phyloP scores from a whole-genome alignment of 2,113 vertebrate species.

The Phylloscopus trochiloides region DNA sequence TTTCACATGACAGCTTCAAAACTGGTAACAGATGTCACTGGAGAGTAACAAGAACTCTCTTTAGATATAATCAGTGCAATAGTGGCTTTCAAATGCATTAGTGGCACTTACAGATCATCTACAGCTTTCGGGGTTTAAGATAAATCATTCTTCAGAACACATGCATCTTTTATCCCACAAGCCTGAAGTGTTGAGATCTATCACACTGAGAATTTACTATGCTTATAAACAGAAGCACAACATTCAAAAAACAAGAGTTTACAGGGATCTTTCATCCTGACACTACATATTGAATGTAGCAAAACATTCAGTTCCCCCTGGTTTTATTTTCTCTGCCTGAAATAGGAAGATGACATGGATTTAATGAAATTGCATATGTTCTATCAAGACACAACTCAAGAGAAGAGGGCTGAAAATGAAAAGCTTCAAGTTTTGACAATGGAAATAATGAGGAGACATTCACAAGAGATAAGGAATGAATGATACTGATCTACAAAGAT shows the following conservation, averaged over 20 bases:
- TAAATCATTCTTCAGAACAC: neutral
- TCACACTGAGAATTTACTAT: neutral
- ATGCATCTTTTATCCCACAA: neutral
- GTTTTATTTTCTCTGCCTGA: neutral
- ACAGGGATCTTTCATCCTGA: neutral
- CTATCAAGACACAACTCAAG: neutral
- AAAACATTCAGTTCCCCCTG: neutral
- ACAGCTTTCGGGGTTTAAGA: neutral
- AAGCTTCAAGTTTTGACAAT: conserved; percentile 16
- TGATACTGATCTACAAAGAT: conserved; percentile 33
- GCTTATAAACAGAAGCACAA: neutral
- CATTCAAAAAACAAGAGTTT: neutral
- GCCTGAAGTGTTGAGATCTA: neutral
- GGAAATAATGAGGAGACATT: conserved; percentile 14
- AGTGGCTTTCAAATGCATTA: conserved; percentile 43
- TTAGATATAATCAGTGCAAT: neutral
- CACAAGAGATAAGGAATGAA: neutral
- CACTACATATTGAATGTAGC: neutral
- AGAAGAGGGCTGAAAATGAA: neutral
- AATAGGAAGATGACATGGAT: neutral
- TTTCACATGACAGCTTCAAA: neutral
- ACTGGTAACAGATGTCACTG: neutral
- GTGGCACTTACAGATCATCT: conserved; percentile 22
- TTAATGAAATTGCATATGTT: neutral
- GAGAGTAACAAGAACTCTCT: neutral